phyloP scores from a whole-genome alignment of 2,113 vertebrate genomes.

The Eidolon helvum region DNA sequence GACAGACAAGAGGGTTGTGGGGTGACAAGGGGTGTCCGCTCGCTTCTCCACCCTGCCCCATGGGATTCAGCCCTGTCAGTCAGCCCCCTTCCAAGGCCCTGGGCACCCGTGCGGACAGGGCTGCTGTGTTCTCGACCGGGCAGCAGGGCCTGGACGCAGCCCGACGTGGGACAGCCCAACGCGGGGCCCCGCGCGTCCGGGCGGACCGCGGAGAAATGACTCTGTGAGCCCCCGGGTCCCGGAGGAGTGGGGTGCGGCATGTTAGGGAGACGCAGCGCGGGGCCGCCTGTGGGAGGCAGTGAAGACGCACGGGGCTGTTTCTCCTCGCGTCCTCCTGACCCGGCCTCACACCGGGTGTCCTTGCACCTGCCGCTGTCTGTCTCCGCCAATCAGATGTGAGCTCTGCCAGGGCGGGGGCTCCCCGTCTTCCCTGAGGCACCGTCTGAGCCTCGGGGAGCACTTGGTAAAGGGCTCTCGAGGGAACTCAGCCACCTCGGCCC shows the following conservation, averaged over 20 bases:
- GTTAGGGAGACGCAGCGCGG: neutral
- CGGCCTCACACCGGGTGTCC: fast-evolving
- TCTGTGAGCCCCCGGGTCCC: neutral
- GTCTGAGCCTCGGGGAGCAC: fast-evolving
- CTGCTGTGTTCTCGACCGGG: neutral
- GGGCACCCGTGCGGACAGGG: neutral
- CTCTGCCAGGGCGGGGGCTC: neutral
- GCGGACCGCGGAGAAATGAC: neutral
- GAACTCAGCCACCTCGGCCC: neutral
- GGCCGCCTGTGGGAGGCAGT: neutral
- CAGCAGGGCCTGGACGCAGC: too few relatives aligned
- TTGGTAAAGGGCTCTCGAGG: neutral
- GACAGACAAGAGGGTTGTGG: fast-evolving
- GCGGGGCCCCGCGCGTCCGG: neutral
- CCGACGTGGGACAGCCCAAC: neutral
- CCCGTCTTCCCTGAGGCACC: fast-evolving
- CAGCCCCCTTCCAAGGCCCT: neutral
- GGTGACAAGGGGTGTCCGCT: neutral
- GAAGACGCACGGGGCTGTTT: neutral
- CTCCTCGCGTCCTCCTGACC: fast-evolving
- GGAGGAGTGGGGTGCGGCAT: neutral
- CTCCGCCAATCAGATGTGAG: neutral
- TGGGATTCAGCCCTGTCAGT: neutral
- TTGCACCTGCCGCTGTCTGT: neutral
- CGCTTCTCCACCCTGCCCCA: neutral